These are phyloP conservation scores for Varanus komodoensis DNA, from an alignment of 2,113 vertebrate genomes.

Conservation along the genomic window DNA sequence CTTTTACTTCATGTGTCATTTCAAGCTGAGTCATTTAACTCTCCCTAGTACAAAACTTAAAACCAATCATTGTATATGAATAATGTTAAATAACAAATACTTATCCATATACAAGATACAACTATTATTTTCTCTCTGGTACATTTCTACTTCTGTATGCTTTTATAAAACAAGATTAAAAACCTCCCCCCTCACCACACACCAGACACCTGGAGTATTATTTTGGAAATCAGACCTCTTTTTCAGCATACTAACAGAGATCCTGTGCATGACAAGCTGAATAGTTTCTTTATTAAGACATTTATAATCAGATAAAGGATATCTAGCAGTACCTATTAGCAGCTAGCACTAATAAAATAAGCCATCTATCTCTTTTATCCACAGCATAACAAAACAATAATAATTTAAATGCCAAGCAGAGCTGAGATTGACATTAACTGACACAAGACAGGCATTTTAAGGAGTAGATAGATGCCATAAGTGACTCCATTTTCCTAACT, in stretches of 20 bases:
- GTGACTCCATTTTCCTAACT: not conserved
- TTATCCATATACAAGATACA: not conserved
- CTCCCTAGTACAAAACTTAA: not conserved
- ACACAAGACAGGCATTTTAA: not conserved
- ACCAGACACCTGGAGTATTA: not conserved
- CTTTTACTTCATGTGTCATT: not conserved
- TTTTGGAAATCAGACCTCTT: not conserved
- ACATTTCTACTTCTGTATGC: not conserved
- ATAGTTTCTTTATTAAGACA: not conserved
- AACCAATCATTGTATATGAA: not conserved
- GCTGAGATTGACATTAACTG: not conserved
- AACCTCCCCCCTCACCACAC: too few species aligned
- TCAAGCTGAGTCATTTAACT: not conserved
- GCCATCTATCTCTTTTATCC: not conserved
- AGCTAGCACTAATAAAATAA: not conserved
- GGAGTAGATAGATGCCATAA: not conserved
- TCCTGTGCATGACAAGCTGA: not conserved
- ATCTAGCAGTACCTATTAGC: not conserved
- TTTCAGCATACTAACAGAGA: not conserved
- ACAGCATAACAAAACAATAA: not conserved
- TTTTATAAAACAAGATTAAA: not conserved
- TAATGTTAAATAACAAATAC: not conserved
- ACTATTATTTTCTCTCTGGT: not conserved
- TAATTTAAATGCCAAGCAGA: not conserved
- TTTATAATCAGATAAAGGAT: not conserved